phyloP scores from a whole-genome alignment of 37 sponge, comb jelly and placozoan species.

The Halisarca cf. caerulea region DNA sequence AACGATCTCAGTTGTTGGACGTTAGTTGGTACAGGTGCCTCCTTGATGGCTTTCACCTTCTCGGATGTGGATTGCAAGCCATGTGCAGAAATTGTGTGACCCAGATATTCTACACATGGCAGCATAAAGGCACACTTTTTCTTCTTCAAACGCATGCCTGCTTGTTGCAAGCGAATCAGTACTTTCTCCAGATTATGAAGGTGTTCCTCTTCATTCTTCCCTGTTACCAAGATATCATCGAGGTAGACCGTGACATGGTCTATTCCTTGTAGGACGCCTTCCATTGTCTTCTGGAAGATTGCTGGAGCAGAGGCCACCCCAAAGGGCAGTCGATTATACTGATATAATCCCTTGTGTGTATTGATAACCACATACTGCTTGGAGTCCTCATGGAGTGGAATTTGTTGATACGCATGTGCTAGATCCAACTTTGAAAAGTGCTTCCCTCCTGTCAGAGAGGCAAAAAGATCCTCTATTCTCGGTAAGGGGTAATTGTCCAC shows the following conservation, averaged over 20 bases:
- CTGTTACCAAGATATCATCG: slow-evolving; percentile 28
- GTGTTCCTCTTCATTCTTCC: slow-evolving; percentile 11
- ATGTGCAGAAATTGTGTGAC: neutral
- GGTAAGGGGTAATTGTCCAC: slow-evolving; percentile 41
- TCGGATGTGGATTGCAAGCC: neutral
- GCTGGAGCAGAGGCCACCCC: slow-evolving; percentile 30
- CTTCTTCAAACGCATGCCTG: slow-evolving; percentile 14
- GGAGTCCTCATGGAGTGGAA: slow-evolving; percentile 32
- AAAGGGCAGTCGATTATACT: slow-evolving; percentile 24
- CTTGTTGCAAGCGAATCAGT: slow-evolving; percentile 1
- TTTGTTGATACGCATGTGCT: slow-evolving; percentile 34
- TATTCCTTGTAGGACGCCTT: slow-evolving; percentile 2
- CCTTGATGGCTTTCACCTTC: neutral
- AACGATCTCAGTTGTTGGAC: neutral
- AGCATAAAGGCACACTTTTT: slow-evolving; percentile 8
- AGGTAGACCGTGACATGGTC: slow-evolving; percentile 33
- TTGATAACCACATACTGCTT: slow-evolving; percentile 17
- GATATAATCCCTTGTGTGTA: slow-evolving; percentile 34
- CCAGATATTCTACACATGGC: slow-evolving; percentile 5
- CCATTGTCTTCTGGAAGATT: slow-evolving; percentile 26
- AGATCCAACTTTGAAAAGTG: slow-evolving; percentile 36
- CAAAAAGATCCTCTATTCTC: slow-evolving; percentile 15
- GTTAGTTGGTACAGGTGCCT: neutral
- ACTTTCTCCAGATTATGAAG: slow-evolving; percentile 1
- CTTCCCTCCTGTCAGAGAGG: slow-evolving; percentile 24